phyloP scores from a whole-genome alignment of 1,140 invertebrate species.

The Lepidostoma basale region DNA sequence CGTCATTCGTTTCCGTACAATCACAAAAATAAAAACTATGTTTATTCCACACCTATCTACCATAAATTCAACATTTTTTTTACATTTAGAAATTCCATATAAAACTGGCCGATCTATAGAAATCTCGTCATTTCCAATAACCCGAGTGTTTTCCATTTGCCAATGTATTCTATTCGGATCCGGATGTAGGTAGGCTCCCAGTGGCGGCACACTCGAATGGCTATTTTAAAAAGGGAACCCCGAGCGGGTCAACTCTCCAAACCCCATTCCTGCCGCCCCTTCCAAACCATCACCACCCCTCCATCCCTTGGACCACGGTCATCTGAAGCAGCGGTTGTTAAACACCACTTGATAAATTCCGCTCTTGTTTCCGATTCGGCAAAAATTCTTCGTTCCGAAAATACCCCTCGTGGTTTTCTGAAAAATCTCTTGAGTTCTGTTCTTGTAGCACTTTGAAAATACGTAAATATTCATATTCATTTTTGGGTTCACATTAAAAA shows the following conservation, averaged over 20 bases:
- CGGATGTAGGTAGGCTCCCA: constrained; percentile 30
- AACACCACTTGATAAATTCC: constrained; percentile 10
- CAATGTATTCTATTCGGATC: constrained; percentile 28
- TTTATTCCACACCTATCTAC: no score
- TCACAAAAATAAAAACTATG: no score
- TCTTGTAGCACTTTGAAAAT: no score
- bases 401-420: no score
- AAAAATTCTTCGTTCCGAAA: not conserved
- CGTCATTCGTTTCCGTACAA: no score
- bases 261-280: no score
- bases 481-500: no score
- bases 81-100: no score
- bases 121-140: constrained; percentile 2
- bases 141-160: not conserved
- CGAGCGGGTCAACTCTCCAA: constrained; percentile 5
- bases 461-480: no score
- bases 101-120: not conserved
- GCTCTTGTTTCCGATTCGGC: not conserved
- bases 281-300: not conserved
- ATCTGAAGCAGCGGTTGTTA: not conserved
- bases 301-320: not conserved
- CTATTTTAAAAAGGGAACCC: constrained; percentile 40
- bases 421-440: no score
- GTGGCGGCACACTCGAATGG: constrained; percentile 40
- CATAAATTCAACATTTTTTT: no score